Percentiles rank a stretch among this genome's conserved stretches.
phyloP scores from a whole-genome alignment of 1,140 invertebrate genomes.

The Papilio polytes region DNA sequence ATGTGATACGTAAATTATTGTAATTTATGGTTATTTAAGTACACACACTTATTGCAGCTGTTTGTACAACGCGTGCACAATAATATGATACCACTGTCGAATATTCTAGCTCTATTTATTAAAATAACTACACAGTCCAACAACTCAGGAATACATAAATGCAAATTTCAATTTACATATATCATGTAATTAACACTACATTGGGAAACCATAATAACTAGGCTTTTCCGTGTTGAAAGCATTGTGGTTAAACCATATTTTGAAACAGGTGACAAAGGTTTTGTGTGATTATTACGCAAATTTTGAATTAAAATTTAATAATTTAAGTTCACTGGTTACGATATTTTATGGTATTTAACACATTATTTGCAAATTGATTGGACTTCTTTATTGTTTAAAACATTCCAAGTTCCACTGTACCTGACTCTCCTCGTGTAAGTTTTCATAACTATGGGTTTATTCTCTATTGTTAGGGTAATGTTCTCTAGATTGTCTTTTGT shows the following conservation, averaged over 20 bases:
- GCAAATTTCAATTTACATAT: neutral
- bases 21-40: neutral
- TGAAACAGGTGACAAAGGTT: neutral
- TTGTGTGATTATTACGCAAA: neutral
- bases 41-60: neutral
- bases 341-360: neutral
- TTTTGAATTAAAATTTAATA: neutral
- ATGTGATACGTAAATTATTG: neutral
- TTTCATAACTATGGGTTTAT: neutral
- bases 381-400: neutral
- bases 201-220: neutral
- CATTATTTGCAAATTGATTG: neutral
- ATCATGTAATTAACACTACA: neutral
- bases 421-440: neutral
- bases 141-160: too few species aligned
- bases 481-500: conserved; percentile 10
- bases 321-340: neutral
- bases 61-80: neutral
- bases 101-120: neutral
- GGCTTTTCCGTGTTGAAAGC: neutral
- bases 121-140: too few species aligned
- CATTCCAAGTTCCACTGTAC: neutral
- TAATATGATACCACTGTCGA: neutral
- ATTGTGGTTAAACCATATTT: neutral
- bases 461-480: neutral